These are phyloP conservation scores for Monochamus alternatus DNA, from an alignment of 2,888 invertebrate genomes.

Conservation along the genomic window DNA sequence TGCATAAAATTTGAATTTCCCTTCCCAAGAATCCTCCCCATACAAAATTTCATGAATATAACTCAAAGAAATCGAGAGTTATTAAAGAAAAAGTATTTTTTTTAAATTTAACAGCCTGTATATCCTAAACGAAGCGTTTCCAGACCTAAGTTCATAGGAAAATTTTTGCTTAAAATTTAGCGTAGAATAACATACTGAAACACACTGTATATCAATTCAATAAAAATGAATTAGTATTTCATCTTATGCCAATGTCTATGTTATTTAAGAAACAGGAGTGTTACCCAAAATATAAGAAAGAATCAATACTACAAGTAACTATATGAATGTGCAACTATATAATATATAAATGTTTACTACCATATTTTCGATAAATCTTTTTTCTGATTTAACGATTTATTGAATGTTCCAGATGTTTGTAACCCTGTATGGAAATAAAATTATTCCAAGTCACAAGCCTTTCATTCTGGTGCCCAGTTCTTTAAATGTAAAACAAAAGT, in stretches of 20 bases:
- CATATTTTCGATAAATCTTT: conserved; percentile 23
- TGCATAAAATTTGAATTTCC: too few species aligned
- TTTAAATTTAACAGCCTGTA: too few species aligned
- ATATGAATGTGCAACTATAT: conserved; percentile 18
- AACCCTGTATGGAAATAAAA: conserved; percentile 17
- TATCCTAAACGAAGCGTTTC: too few species aligned
- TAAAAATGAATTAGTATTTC: not conserved
- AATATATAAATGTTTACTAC: conserved; percentile 14
- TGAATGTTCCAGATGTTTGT: conserved; percentile 29
- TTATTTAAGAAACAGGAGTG: not conserved
- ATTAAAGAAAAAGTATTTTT: too few species aligned
- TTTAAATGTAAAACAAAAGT: not conserved
- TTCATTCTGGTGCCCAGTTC: not conserved
- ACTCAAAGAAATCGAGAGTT: too few species aligned
- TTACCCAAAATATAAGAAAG: not conserved
- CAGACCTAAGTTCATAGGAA: too few species aligned
- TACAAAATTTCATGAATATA: too few species aligned
- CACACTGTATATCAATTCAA: too few species aligned
- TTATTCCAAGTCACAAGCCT: conserved; percentile 5
- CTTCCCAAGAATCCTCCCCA: too few species aligned
- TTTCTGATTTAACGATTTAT: conserved; percentile 14
- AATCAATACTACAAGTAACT: not conserved
- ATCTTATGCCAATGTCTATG: conserved; percentile 4
- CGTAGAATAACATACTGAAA: too few species aligned
- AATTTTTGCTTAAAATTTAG: too few species aligned